These are phyloP conservation scores for Melanostoma scalare DNA, from an alignment of 2,888 invertebrate genomes.

Conservation along the genomic window DNA sequence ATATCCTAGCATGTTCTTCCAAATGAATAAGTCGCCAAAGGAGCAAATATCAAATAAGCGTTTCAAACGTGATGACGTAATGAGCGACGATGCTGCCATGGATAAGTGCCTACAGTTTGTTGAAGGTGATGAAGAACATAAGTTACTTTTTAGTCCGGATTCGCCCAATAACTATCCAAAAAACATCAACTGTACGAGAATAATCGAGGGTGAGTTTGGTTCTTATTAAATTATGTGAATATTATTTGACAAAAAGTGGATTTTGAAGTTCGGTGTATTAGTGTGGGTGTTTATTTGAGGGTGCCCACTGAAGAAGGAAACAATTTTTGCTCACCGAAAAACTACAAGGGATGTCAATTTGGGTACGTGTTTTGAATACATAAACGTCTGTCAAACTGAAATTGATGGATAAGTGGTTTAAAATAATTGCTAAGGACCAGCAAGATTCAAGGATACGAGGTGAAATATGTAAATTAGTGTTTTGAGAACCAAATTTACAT, in stretches of 20 bases:
- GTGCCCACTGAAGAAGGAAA: not conserved
- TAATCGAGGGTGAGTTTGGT: slow-evolving; percentile 86
- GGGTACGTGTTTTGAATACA: too few relatives aligned
- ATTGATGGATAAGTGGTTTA: too few relatives aligned
- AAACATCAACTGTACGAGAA: slow-evolving; percentile 86
- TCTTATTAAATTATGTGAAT: not conserved
- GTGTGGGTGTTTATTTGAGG: not conserved
- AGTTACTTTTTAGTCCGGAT: slow-evolving; percentile 88
- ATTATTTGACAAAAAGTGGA: not conserved
- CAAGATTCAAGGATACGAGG: too few relatives aligned
- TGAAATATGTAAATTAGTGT: too few relatives aligned
- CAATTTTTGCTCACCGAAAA: not conserved
- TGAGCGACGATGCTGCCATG: slow-evolving; percentile 74
- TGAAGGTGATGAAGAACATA: slow-evolving; percentile 84
- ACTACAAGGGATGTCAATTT: not conserved
- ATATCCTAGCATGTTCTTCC: slow-evolving; percentile 69
- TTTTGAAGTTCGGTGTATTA: not conserved
- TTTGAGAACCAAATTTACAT: too few relatives aligned
- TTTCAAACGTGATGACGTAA: slow-evolving; percentile 74
- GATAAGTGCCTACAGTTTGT: slow-evolving; percentile 84
- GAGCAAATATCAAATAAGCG: slow-evolving; percentile 68
- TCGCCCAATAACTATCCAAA: slow-evolving; percentile 87
- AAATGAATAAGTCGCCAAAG: slow-evolving; percentile 51
- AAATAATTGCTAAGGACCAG: too few relatives aligned
- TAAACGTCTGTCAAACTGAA: too few relatives aligned